These are phyloP conservation scores for Atractosteus spatula DNA, from an alignment of 2,113 vertebrate genomes.

Conservation along the genomic window DNA sequence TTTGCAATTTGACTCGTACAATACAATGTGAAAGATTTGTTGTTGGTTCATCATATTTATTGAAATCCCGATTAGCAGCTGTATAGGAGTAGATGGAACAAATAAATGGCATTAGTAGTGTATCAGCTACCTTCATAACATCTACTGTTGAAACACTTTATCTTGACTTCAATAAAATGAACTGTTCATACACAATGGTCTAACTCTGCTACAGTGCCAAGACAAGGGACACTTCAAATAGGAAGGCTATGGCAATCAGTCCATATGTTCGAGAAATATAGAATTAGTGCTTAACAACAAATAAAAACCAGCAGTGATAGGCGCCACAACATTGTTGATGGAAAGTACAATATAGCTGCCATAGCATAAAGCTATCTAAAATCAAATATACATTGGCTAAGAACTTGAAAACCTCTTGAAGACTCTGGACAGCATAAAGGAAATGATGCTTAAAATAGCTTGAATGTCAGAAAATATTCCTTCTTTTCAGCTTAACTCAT, in stretches of 20 bases:
- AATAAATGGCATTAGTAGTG: slow-evolving; percentile 51
- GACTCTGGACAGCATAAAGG: background rate
- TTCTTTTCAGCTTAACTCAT: slow-evolving; percentile 11
- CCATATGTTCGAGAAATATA: no score
- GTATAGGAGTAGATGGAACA: slow-evolving; percentile 54
- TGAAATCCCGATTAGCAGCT: slow-evolving; percentile 51
- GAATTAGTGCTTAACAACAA: background rate
- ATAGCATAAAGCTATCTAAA: background rate
- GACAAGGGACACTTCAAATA: no score
- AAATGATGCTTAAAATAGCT: background rate
- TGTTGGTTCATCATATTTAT: slow-evolving; percentile 47
- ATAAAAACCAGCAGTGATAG: background rate
- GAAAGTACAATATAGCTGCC: background rate
- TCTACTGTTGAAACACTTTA: slow-evolving; percentile 21
- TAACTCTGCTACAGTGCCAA: no score
- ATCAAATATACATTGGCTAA: background rate
- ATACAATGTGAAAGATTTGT: slow-evolving; percentile 31
- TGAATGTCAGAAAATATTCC: background rate
- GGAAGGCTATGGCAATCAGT: no score
- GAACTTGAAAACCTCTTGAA: background rate
- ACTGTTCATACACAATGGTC: no score
- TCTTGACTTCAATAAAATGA: no score
- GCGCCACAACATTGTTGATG: background rate
- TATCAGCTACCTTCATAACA: slow-evolving; percentile 49
- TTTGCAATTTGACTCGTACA: slow-evolving; percentile 26